Conservation (phyloP, 64 coral and sea anemone species). For the Montipora sp. region DNA sequence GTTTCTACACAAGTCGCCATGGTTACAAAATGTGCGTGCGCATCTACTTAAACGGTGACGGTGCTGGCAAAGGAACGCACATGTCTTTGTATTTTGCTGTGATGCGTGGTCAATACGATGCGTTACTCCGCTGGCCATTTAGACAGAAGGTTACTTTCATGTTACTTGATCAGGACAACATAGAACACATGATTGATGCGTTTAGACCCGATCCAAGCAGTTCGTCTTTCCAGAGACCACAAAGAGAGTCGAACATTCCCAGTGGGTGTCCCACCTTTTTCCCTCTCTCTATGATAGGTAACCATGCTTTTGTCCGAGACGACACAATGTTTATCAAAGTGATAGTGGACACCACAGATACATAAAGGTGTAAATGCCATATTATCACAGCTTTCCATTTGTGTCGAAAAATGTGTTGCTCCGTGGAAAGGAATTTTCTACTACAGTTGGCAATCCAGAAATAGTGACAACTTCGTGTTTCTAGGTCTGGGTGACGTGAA, state of each 20-base stretch:
- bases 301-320: conserved; percentile 60
- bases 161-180: conserved; percentile 62
- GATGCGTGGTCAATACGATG: conserved; percentile 49
- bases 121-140: conserved; percentile 43
- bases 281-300: conserved; percentile 20
- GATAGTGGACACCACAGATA: conserved; percentile 40
- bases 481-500: too few relatives aligned
- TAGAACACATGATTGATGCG: conserved; percentile 61
- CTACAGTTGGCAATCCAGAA: too few relatives aligned
- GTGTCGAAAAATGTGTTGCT: too few relatives aligned
- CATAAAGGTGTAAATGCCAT: neutral
- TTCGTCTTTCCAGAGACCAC: conserved; percentile 59
- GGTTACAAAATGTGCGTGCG: conserved; percentile 47
- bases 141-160: conserved; percentile 52
- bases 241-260: conserved; percentile 46
- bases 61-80: conserved; percentile 28
- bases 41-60: conserved; percentile 42
- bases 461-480: too few relatives aligned
- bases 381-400: too few relatives aligned
- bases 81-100: conserved; percentile 26
- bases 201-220: conserved; percentile 61
- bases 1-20: conserved; percentile 60
- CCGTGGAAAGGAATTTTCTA: too few relatives aligned
- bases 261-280: conserved; percentile 60
- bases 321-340: conserved; percentile 66